Base-by-base conservation (phyloP, 1,140 invertebrate genomes). In the Diorhabda sublineata region DNA sequence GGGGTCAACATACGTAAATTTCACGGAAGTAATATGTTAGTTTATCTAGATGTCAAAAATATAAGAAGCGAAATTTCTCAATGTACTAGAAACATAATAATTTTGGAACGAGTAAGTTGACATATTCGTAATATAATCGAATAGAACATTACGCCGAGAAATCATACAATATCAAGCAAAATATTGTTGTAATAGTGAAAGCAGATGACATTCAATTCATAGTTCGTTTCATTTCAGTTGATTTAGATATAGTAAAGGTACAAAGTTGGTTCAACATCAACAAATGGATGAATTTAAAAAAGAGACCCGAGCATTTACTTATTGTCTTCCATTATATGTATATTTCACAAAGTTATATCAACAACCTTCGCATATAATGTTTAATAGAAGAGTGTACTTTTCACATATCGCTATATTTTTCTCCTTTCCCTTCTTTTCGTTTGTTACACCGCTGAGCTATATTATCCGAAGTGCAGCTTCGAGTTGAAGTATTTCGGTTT, bases 321-420 rank as follows among this genome's bases (percentile, higher is more conserved):
- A n/a, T 7, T 7, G 52, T 56, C 6, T 7, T 7, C 6, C 2
- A n/a, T 56, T 56, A n/a, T 7, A 56, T 6, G n/a, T n/a, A 56
- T 7, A 56, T n/a, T n/a, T 56, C 52, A 44, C 6, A 44, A 63
- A n/a, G 61, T 63, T 42, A 63, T 63, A 56, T 56, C 52, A 6
- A 7, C 52, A 56, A 56, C 52, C n/a, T 56, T n/a, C 52, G 52
- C 26, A 1, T 26, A 26, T 26, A 26, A 26, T 26, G 26, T 26
- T 26, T 26, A 1, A 26, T 26, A 26, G 26, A 26, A 26, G 26
- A 0, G 26, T 26, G 26, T 26, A 26, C 26, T 26, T 26, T 26
- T 26, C 26, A 26, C 26, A 26, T 26, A 26, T 26, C 26, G 26
- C 26, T 26, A n/a, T 52, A 8, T 4, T 52, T 52, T 52, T 4